Evolutionary conservation across 23 tunicate genomes (phyloP), one percentile per base, ranked within the genome.

Genomic region (Oikopleura dioica): DNA sequence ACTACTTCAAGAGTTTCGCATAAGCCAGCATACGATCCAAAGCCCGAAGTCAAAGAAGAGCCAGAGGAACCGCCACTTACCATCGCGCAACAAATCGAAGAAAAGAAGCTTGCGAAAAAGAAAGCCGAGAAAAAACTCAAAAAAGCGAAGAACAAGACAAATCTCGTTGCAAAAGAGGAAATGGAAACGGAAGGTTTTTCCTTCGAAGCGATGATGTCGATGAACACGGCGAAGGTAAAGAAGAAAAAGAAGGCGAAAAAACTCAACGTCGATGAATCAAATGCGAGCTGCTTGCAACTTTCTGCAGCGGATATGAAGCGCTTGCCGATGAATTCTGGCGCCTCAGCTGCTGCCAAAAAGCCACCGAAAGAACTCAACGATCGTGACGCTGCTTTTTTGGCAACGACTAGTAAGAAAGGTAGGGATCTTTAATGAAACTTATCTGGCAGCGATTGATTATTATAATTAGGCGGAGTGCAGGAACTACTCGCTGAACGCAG

Each of bases 321-420:
- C n/a, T n/a, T n/a, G n/a, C n/a, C n/a, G n/a, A n/a, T n/a, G n/a
- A 16, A 23, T 21, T 16, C 72, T 2, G 29, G 4, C 2, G 32
- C 33, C 16, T 2, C 4, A 63, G 4, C 72, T 31, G 5, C 2
- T 16, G 33, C 29, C 16, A 28, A 24, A 2, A 31, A 63, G 5
- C 55, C 55, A 44, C 16, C 9, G 9, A 16, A 44, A 9, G 32
- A 63, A 28, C 2, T 63, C 5, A 63, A 23, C 72, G 72, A 63
- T 63, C 72, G 72, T 23, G 72, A 63, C 33, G 72, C 72, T 23
- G 72, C 72, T 2, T 12, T 63, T 63, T 63, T 63, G 33, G 72
- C 72, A 28, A 16, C 72, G 4, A 21, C 72, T 24, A 24, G 72
- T 2, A 28, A 23, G 26, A 23, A 28, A 28, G 72, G 72, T 21